Conservation (phyloP, 2,888 invertebrate species). For the Ellobium chinense region DNA sequence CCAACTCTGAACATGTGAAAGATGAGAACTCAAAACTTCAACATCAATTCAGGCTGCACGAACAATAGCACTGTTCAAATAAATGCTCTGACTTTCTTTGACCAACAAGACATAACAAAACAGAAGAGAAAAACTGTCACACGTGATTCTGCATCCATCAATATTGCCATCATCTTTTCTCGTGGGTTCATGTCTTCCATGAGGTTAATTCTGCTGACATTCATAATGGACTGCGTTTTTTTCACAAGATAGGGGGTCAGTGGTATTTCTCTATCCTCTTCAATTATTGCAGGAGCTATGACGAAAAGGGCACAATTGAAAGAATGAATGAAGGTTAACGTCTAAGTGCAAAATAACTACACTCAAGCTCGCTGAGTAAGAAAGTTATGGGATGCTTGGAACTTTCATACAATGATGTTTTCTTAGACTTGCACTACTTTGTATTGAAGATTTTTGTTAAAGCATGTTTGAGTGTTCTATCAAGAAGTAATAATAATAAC, state of each 20-base stretch:
- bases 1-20: too few species aligned
- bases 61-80: neutral
- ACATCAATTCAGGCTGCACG: neutral
- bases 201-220: constrained; percentile 41
- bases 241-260: neutral
- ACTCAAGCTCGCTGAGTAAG: too few species aligned
- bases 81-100: too few species aligned
- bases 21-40: too few species aligned
- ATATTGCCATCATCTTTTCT: constrained; percentile 16
- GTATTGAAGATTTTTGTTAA: too few species aligned
- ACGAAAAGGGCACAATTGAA: neutral
- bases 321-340: too few species aligned
- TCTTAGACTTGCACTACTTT: too few species aligned
- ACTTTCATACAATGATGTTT: too few species aligned
- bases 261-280: constrained; percentile 6
- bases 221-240: constrained; percentile 44
- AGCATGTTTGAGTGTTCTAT: too few species aligned
- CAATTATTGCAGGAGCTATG: neutral
- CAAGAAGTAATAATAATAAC: too few species aligned
- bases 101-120: neutral
- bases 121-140: neutral
- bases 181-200: constrained; percentile 18
- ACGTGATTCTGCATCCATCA: constrained; percentile 14
- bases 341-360: too few species aligned
- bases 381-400: too few species aligned